Evolutionary conservation across 1,140 invertebrate genomes (phyloP).

Genomic region (Lepidurus arcticus): DNA sequence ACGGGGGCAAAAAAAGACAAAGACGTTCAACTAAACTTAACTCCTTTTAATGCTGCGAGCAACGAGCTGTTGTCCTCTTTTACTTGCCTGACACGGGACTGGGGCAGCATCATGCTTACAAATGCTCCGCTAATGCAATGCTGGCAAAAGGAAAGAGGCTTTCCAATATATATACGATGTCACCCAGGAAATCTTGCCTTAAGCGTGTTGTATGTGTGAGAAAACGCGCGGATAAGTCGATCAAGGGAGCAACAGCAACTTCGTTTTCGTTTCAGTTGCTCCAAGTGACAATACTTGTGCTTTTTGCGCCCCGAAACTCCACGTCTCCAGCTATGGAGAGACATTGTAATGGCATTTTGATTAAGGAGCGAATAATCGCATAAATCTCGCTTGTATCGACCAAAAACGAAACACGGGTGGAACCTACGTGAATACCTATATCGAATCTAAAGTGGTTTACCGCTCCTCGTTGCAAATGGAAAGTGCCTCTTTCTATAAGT

Average conservation of each 20-base stretch:
- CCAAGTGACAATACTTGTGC: background rate
- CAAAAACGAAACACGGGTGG: background rate
- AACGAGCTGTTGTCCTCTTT: background rate
- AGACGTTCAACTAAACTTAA: background rate
- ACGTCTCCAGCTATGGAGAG: background rate
- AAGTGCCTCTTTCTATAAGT: background rate
- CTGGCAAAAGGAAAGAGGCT: background rate
- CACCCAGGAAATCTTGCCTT: background rate
- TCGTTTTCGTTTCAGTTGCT: background rate
- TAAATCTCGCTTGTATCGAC: slow-evolving; percentile 19
- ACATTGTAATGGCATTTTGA: background rate
- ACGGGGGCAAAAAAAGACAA: background rate
- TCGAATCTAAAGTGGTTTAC: background rate
- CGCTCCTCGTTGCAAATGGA: background rate
- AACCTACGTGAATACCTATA: background rate
- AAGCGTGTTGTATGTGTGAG: background rate
- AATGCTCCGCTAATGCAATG: background rate
- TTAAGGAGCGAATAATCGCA: background rate
- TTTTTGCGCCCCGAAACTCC: background rate
- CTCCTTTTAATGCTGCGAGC: background rate
- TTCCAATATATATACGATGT: background rate
- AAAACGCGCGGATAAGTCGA: background rate
- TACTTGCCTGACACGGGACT: background rate
- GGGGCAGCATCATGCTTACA: background rate
- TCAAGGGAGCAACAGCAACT: background rate